Percentiles rank a stretch among this genome's conserved stretches.
Conservation (phyloP, 2,888 invertebrate genomes). For the Andrena bucephala region DNA sequence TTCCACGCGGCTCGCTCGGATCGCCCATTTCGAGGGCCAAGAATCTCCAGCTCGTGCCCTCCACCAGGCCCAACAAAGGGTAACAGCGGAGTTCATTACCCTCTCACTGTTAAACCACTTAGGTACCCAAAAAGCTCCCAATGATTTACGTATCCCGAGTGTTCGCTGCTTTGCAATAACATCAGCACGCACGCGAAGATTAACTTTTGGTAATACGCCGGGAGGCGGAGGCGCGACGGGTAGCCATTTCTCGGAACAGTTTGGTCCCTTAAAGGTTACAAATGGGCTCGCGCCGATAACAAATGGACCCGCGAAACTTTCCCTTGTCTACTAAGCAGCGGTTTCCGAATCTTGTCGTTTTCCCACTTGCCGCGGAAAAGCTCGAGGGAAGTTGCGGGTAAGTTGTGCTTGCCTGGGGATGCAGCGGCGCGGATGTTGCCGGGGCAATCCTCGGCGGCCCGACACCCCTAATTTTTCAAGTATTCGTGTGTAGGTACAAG, state of each 20-base stretch:
- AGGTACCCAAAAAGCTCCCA: not conserved
- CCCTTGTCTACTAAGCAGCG: slow-evolving; percentile 32
- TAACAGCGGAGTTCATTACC: too few relatives aligned
- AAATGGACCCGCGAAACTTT: slow-evolving; percentile 34
- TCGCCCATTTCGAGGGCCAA: not conserved
- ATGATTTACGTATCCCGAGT: not conserved
- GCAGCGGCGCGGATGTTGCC: slow-evolving; percentile 4
- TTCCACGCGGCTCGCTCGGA: not conserved
- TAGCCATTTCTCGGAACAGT: slow-evolving; percentile 16
- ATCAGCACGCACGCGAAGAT: not conserved
- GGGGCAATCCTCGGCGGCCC: slow-evolving; percentile 13
- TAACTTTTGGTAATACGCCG: not conserved
- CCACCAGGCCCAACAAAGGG: too few relatives aligned
- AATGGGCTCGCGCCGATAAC: slow-evolving; percentile 32
- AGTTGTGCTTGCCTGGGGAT: not conserved
- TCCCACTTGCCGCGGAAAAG: not conserved
- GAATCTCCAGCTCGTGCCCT: not conserved
- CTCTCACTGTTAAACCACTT: too few relatives aligned
- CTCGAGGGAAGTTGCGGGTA: slow-evolving; percentile 1
- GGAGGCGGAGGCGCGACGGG: slow-evolving; percentile 3
- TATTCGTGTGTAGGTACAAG: not conserved
- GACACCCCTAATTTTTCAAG: slow-evolving; percentile 25
- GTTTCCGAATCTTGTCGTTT: slow-evolving; percentile 35
- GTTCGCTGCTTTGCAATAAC: not conserved
- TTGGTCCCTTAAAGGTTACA: slow-evolving; percentile 31